Evolutionary conservation across 2,888 invertebrate species (phyloP).

Genomic region (Bombylius major): DNA sequence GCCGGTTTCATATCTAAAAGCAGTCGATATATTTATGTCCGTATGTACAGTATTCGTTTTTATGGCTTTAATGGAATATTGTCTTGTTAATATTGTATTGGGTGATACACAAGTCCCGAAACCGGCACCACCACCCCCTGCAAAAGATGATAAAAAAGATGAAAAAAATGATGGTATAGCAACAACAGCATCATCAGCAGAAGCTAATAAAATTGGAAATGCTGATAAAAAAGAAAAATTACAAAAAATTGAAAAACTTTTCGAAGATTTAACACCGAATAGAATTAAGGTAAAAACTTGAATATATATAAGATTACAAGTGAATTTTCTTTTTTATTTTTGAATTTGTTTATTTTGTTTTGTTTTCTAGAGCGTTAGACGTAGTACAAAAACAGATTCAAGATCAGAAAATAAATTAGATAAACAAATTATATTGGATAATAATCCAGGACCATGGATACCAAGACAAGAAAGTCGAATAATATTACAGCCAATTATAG

Average conservation of each 20-base stretch:
- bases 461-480: slow-evolving; percentile 34
- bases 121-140: slow-evolving; percentile 27
- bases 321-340: background rate
- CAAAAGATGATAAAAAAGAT: slow-evolving; percentile 5
- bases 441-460: slow-evolving; percentile 27
- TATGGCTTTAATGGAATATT: slow-evolving; percentile 89
- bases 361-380: slow-evolving; percentile 11
- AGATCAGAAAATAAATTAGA: background rate
- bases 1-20: slow-evolving; percentile 86
- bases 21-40: slow-evolving; percentile 87
- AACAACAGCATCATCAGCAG: slow-evolving; percentile 9
- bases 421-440: background rate
- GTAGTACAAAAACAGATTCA: slow-evolving; percentile 8
- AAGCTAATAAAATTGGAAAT: background rate
- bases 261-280: slow-evolving; percentile 24
- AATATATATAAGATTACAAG: background rate
- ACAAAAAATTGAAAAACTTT: slow-evolving; percentile 35
- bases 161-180: slow-evolving; percentile 7
- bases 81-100: slow-evolving; percentile 60
- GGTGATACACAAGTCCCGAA: slow-evolving; percentile 36
- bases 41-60: slow-evolving; percentile 86
- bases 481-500: slow-evolving; percentile 29
- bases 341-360: background rate
- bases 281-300: slow-evolving; percentile 7
- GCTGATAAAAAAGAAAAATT: slow-evolving; percentile 22